A percentile compares a stretch with the other conserved stretches of the same genome.
Conservation (phyloP, 2,888 invertebrate genomes). For the Ferdinandea cuprea region DNA sequence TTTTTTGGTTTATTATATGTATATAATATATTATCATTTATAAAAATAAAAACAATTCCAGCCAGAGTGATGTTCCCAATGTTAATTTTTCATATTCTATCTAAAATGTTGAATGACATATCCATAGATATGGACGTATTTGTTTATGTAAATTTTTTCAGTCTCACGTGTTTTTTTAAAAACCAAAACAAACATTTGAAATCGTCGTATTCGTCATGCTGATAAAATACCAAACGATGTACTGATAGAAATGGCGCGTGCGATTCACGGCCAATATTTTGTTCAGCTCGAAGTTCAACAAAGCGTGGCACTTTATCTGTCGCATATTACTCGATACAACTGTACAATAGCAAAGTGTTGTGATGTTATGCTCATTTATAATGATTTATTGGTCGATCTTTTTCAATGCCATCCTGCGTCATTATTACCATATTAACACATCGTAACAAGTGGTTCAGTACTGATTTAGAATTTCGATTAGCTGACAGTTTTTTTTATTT, state of each 20-base stretch:
- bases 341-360: background rate
- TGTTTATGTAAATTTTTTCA: no score
- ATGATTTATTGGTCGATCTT: background rate
- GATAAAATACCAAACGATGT: background rate
- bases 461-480: background rate
- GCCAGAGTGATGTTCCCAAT: no score
- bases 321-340: background rate
- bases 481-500: background rate
- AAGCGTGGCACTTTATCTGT: background rate
- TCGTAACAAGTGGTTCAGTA: background rate
- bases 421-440: background rate
- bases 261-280: background rate
- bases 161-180: background rate
- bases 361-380: background rate
- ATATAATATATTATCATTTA: no score
- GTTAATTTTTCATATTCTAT: no score
- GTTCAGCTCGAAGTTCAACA: background rate
- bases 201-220: background rate
- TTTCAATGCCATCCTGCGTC: background rate
- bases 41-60: no score
- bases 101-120: no score
- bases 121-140: no score
- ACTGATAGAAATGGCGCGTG: background rate
- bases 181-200: background rate
- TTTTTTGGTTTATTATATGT: no score